Evolutionary conservation across 2,888 invertebrate genomes (phyloP).

Genomic region (Dichetophora obliterata): DNA sequence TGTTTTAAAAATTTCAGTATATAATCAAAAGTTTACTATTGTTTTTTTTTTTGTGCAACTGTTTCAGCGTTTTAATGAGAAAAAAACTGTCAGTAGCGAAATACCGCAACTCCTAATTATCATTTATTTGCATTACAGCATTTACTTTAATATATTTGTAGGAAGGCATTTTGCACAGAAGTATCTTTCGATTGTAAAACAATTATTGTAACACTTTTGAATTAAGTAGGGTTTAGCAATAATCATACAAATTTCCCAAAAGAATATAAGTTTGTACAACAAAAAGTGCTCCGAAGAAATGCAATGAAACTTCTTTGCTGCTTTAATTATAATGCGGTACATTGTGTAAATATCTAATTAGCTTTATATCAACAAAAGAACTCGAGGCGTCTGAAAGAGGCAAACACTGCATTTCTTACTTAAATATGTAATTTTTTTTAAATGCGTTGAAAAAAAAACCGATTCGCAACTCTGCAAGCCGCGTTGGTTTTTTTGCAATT

Average conservation of each 20-base stretch:
- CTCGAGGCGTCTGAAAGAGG: constrained; percentile 9
- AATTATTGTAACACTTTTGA: no score
- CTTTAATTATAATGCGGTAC: constrained; percentile 13
- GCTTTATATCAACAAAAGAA: constrained; percentile 13
- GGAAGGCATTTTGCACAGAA: no score
- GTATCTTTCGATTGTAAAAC: no score
- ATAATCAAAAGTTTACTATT: no score
- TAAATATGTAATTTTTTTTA: background rate
- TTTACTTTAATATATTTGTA: no score
- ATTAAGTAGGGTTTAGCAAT: no score
- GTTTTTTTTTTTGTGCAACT: no score
- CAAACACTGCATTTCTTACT: constrained; percentile 9
- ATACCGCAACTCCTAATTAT: no score
- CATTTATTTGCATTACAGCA: no score
- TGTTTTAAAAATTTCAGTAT: no score
- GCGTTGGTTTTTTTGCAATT: background rate
- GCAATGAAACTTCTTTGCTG: background rate
- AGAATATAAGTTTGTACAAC: background rate
- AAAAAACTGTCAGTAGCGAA: no score
- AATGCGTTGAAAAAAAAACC: background rate
- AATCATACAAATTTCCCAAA: background rate
- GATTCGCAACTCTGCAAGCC: background rate
- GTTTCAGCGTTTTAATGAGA: no score
- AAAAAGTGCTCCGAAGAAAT: background rate
- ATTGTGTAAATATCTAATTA: constrained; percentile 14